These are phyloP conservation scores for Phortica magna DNA, from an alignment of 2,888 invertebrate genomes.

Conservation along the genomic window DNA sequence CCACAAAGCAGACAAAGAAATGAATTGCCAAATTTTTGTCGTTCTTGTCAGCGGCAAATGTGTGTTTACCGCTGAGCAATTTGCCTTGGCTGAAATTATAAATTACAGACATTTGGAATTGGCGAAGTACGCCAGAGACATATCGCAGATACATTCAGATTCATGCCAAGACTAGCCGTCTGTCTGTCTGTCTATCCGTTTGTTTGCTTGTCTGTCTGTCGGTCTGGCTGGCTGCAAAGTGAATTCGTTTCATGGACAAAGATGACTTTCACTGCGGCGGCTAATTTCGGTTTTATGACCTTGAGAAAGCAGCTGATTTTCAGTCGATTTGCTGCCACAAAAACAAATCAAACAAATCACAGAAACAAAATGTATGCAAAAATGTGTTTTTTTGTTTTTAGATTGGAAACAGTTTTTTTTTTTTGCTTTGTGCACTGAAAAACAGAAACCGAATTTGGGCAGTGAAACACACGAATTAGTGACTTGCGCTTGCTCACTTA, in stretches of 20 bases:
- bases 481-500: conserved; percentile 44
- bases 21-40: background rate
- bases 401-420: background rate
- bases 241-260: conserved; percentile 31
- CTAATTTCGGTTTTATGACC: conserved; percentile 1
- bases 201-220: conserved; percentile 22
- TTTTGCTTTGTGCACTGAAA: background rate
- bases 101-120: conserved; percentile 22
- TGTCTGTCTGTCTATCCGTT: background rate
- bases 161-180: conserved; percentile 40
- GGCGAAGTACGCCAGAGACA: conserved; percentile 54
- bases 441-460: background rate
- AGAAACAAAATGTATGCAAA: background rate
- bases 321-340: background rate
- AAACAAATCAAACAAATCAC: background rate
- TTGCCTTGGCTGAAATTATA: conserved; percentile 7
- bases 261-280: conserved; percentile 25
- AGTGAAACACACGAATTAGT: conserved; percentile 62
- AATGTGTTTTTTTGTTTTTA: conserved; percentile 1
- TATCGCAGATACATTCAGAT: conserved; percentile 43
- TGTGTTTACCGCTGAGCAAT: conserved; percentile 7
- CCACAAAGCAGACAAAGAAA: background rate
- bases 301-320: conserved; percentile 16
- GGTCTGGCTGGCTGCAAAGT: background rate
- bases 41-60: background rate